Evolutionary conservation across 2,888 invertebrate species (phyloP).

Genomic region (Idaea biselata): DNA sequence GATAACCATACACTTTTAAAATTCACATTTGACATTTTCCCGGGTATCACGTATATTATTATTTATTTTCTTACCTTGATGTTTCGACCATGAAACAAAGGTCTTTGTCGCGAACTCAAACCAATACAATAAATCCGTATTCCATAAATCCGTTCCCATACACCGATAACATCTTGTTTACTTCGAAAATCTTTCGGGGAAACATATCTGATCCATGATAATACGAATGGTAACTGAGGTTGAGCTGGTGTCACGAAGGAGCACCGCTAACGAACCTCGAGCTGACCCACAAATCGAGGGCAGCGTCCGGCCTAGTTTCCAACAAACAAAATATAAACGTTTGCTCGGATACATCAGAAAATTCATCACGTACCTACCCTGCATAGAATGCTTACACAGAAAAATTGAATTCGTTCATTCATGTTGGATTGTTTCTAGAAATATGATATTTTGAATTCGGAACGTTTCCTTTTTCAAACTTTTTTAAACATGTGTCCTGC

Average conservation of each 20-base stretch:
- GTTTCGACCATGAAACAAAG: too few species aligned
- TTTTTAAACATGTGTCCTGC: too few species aligned
- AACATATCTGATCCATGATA: not conserved
- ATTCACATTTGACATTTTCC: too few species aligned
- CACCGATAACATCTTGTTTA: too few species aligned
- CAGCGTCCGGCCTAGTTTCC: slow-evolving; percentile 30
- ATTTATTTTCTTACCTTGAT: too few species aligned
- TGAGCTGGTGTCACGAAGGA: not conserved
- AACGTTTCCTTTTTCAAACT: too few species aligned
- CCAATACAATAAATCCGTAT: too few species aligned
- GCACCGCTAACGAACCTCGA: slow-evolving; percentile 18
- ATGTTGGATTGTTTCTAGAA: not conserved
- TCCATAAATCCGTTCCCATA: too few species aligned
- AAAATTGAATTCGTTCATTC: not conserved
- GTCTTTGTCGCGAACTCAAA: too few species aligned
- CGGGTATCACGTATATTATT: too few species aligned
- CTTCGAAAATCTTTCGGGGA: not conserved
- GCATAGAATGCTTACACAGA: not conserved
- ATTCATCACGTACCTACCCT: slow-evolving; percentile 11
- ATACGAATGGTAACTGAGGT: not conserved
- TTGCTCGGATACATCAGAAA: slow-evolving; percentile 23
- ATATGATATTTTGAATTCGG: too few species aligned
- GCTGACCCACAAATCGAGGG: slow-evolving; percentile 40
- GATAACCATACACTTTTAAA: too few species aligned
- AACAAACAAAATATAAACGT: slow-evolving; percentile 27